Base-by-base conservation (phyloP, 2,888 invertebrate species). In the Melinaea menophilus region DNA sequence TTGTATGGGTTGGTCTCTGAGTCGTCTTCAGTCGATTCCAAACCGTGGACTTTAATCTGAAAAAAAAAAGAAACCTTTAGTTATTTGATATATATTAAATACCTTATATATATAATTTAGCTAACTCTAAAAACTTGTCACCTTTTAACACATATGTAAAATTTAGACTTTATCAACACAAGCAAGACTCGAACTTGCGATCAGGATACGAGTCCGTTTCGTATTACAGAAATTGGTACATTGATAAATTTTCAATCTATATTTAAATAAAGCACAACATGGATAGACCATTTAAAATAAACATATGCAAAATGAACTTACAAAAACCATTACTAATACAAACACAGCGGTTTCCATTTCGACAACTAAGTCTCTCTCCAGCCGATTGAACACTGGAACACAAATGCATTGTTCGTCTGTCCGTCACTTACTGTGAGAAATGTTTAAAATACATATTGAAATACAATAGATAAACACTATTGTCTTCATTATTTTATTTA, bases 21-120 rank as follows among this genome's bases (percentile, higher is more conserved):
- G 0, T 72, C 71, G 3, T 82, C 81, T 61, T 83, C 80, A 0
- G 72, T 69, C 0, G 78, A 74, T 5, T 81, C 76, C 4, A 59
- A 35, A 22, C 69, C 70, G 55, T 70, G 74, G 34, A 65, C 68
- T 56, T 70, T 61, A 12, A 72, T 66, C 83, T 85, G 80, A 7
- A 74, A 75, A 55, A 33, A 62, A 48, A 68, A 41, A 64, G 22
- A 22, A 22, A 22, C 22, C 22, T 22, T 22, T 22, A 22, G 22
- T 22, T 22, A 22, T 22, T 22, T 22, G 22, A 22, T 22, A 22
- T 22, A 47, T 12, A 41, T 12, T 37, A 5, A 5, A 37, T 37
- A 37, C 37, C 22, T 22, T 37, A 37, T 37, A 37, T 1, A 37
- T 5, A 37, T 37, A 7, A 37, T 37, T 37, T 37, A 37, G 37